These are phyloP conservation scores for Synaphobranchus kaupii DNA, from an alignment of 2,797 vertebrate genomes.

Conservation along the genomic window DNA sequence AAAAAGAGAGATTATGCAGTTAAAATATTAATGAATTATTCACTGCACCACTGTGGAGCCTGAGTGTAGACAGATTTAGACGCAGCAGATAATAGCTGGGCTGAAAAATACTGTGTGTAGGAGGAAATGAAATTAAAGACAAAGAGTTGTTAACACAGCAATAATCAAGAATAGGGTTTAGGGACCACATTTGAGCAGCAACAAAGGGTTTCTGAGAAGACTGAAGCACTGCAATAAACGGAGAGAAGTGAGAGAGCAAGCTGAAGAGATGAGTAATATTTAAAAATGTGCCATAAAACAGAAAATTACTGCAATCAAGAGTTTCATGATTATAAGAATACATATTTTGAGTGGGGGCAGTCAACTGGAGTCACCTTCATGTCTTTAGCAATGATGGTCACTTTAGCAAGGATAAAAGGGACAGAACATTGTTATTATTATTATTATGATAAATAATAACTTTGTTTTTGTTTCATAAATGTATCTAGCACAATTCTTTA, in stretches of 20 bases:
- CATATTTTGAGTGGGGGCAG: background rate
- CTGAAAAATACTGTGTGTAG: background rate
- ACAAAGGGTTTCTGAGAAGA: background rate
- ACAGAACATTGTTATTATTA: background rate
- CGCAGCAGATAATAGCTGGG: background rate
- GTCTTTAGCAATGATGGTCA: too few relatives aligned
- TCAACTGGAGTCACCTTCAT: background rate
- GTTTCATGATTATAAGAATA: background rate
- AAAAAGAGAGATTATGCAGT: conserved; percentile 1
- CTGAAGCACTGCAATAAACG: background rate
- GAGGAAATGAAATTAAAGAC: conserved; percentile 6
- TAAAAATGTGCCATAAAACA: background rate
- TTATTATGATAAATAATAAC: too few relatives aligned
- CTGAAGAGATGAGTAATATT: background rate
- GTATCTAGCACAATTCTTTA: too few relatives aligned
- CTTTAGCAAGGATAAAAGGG: background rate
- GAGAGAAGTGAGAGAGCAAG: background rate
- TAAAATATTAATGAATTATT: conserved; percentile 7
- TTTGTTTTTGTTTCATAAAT: too few relatives aligned
- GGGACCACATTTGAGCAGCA: background rate
- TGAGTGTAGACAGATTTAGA: conserved; percentile 16
- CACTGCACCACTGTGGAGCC: background rate
- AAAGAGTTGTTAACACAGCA: background rate
- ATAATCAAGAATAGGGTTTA: background rate
- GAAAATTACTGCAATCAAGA: background rate